Conservation (phyloP, 2,113 vertebrate species). For the Pluvianellus socialis region DNA sequence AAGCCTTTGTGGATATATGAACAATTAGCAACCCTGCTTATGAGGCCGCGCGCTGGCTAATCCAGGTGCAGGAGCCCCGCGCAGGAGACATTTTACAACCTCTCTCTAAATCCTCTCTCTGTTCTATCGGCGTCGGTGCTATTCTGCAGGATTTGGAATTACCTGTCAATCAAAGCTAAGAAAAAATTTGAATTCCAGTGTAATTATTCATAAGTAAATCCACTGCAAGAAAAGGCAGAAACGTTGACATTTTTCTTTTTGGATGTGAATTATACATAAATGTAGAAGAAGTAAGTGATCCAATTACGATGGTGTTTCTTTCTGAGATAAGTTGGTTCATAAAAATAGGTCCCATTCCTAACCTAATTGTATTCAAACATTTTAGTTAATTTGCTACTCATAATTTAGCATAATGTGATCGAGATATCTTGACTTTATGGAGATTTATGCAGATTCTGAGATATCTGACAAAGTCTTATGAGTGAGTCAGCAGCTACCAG, state of each 20-base stretch:
- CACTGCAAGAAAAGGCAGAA: slow-evolving; percentile 49
- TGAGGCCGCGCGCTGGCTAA: slow-evolving; percentile 17
- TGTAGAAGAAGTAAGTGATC: slow-evolving; percentile 53
- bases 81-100: slow-evolving; percentile 13
- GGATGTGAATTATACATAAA: slow-evolving; percentile 63
- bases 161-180: slow-evolving; percentile 44
- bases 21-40: slow-evolving; percentile 57
- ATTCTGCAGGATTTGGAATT: slow-evolving; percentile 65
- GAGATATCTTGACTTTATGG: slow-evolving; percentile 76
- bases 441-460: slow-evolving; percentile 79
- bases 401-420: slow-evolving; percentile 81
- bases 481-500: slow-evolving; percentile 60
- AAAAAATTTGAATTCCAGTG: slow-evolving; percentile 36
- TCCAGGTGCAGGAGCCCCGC: slow-evolving; percentile 40
- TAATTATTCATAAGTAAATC: slow-evolving; percentile 69
- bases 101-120: slow-evolving; percentile 54
- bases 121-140: slow-evolving; percentile 14
- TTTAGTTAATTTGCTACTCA: slow-evolving; percentile 82
- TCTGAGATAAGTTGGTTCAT: slow-evolving; percentile 70
- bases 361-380: slow-evolving; percentile 82
- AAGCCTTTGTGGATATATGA: neutral
- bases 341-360: slow-evolving; percentile 72
- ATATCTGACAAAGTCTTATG: slow-evolving; percentile 50
- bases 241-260: slow-evolving; percentile 42
- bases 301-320: slow-evolving; percentile 52